Conservation (phyloP, 2,113 vertebrate species). For the Engystomops pustulosus region DNA sequence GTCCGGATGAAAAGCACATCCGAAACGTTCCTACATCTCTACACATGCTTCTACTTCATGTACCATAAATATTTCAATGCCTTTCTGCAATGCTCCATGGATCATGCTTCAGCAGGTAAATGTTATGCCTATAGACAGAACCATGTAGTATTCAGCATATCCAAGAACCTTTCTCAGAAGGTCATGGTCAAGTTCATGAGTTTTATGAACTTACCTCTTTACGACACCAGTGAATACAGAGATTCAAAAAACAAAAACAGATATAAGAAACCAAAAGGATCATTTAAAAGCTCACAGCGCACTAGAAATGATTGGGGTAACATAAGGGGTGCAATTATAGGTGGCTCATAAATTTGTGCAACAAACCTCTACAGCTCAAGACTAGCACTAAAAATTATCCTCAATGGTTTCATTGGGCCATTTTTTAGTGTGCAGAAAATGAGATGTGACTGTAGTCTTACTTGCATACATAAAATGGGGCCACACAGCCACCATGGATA, state of each 20-base stretch:
- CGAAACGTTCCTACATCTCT: constrained; percentile 9
- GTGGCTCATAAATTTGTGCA: too few species aligned
- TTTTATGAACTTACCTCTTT: background rate
- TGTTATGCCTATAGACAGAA: background rate
- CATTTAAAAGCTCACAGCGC: background rate
- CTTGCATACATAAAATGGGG: too few species aligned
- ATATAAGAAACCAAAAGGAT: background rate
- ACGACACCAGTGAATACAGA: background rate
- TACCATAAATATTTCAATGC: constrained; percentile 29
- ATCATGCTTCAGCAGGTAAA: constrained; percentile 13
- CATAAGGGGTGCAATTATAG: background rate
- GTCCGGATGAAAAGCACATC: constrained; percentile 21
- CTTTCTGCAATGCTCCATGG: background rate
- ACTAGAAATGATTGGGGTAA: background rate
- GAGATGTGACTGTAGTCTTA: too few species aligned
- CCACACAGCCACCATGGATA: background rate
- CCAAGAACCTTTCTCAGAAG: background rate
- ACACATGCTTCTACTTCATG: constrained; percentile 9
- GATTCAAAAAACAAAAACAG: too few species aligned
- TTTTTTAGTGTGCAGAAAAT: too few species aligned
- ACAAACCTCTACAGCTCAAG: too few species aligned
- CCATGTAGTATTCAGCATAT: background rate
- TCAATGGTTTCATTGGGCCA: too few species aligned
- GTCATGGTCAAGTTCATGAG: background rate
- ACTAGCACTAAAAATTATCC: too few species aligned